Evolutionary conservation across 2,797 vertebrate species (phyloP), one percentile per base, ranked within the genome.

Genomic region (Glyptemys insculpta): DNA sequence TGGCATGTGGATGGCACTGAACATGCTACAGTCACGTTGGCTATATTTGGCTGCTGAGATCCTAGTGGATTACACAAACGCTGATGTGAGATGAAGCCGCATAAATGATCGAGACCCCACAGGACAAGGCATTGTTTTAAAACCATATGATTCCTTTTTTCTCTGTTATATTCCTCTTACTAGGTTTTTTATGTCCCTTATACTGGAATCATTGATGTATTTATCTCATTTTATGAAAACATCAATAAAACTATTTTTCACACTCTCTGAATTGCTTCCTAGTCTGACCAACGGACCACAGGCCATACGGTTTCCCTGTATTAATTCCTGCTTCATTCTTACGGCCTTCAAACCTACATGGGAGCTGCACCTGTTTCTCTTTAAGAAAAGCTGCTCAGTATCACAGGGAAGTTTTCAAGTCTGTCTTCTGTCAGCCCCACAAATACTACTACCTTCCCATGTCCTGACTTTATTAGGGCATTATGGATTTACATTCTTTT

Each of bases 171-270:
- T 92, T 94, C 74, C 74, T 92, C 82, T 95, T 90, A 79, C 0
- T 5, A 2, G 0, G 50, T 4, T 27, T 59, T 27, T 31, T 78
- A 62, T 72, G 18, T 3, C 34, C 2, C 15, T 44, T 92, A 44
- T 65, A 95, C 56, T 65, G 50, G 16, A 93, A 87, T 93, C 15
- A 37, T 92, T 83, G 21, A 53, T 92, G 84, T 93, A 52, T 57
- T 87, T 0, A 29, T 87, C 94, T 93, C 84, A 50, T 90, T 87
- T 79, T 83, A 86, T 49, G 47, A 34, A 94, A 96, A 41, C 15
- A 79, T 79, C 72, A 97, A 95, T 96, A 93, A 96, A 54, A 10
- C 29, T 21, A 1, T 25, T 4, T 79, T 23, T 52, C 21, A 86
- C 83, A 52, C 44, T 91, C 34, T 15, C 94, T 91, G 41, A 6